A percentile compares a stretch with the other conserved stretches of the same genome.
Conservation (phyloP, 1,140 invertebrate genomes). For the Atta texana region DNA sequence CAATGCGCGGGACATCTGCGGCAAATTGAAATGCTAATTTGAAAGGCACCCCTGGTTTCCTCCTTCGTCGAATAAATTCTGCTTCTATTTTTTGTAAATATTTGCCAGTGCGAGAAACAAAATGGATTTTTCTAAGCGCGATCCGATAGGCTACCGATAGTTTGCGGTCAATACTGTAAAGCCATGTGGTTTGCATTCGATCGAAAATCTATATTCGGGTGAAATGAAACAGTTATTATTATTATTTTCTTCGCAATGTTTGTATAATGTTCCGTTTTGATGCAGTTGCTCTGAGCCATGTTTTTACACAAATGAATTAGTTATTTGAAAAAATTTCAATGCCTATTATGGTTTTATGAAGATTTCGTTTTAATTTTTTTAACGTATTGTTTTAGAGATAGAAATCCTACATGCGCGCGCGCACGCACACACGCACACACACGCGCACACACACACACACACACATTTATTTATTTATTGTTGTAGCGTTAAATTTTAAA, state of each 20-base stretch:
- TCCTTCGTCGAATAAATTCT: constrained; percentile 3
- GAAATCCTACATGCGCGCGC: neutral
- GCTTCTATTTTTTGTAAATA: constrained; percentile 10
- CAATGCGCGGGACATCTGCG: constrained; percentile 60
- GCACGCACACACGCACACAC: no score
- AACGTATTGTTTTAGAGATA: neutral
- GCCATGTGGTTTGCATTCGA: neutral
- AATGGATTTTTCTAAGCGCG: neutral
- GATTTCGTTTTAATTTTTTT: neutral
- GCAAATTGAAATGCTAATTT: constrained; percentile 76
- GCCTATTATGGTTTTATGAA: neutral
- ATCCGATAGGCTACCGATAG: neutral
- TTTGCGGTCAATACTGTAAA: neutral
- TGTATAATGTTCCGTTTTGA: neutral
- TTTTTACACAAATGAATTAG: neutral
- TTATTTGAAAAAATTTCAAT: neutral
- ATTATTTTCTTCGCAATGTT: constrained; percentile 1
- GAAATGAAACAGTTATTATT: neutral
- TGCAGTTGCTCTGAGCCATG: neutral
- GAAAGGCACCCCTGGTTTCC: constrained; percentile 6
- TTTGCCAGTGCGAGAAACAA: neutral
- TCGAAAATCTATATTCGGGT: neutral
- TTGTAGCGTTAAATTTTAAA: neutral
- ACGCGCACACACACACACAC: no score
- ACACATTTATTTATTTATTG: neutral